phyloP scores from a whole-genome alignment of 2,797 vertebrate species.

The Brachyalestes nurse region DNA sequence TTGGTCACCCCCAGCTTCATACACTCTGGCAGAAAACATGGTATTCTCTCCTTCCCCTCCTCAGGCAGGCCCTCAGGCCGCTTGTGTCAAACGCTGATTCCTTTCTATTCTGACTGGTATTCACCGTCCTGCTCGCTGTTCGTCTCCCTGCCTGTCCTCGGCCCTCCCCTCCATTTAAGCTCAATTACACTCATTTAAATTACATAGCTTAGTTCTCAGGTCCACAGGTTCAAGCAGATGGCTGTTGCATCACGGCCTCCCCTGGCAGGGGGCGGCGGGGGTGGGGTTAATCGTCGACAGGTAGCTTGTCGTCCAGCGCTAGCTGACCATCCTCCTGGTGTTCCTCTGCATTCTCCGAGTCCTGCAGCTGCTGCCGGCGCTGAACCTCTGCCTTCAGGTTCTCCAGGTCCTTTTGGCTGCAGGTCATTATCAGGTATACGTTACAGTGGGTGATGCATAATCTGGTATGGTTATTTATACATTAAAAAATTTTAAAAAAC shows the following conservation, averaged over 20 bases:
- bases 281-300: constrained; percentile 76
- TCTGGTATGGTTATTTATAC: background rate
- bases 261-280: constrained; percentile 63
- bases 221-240: constrained; percentile 72
- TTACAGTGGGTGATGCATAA: background rate
- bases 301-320: constrained; percentile 80
- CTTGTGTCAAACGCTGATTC: constrained; percentile 59
- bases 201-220: constrained; percentile 68
- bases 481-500: no score
- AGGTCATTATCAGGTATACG: constrained; percentile 3
- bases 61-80: constrained; percentile 62
- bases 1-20: constrained; percentile 65
- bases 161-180: constrained; percentile 59
- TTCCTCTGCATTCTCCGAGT: constrained; percentile 82
- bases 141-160: constrained; percentile 60
- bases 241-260: constrained; percentile 68
- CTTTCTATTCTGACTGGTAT: constrained; percentile 49
- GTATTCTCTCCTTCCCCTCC: constrained; percentile 47
- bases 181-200: constrained; percentile 70
- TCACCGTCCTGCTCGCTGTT: constrained; percentile 62
- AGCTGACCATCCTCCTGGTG: constrained; percentile 68
- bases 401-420: constrained; percentile 97
- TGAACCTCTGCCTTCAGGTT: constrained; percentile 97
- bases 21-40: constrained; percentile 49
- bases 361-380: constrained; percentile 92